Evolutionary conservation across 1,140 invertebrate genomes (phyloP), one percentile per base, ranked within the genome.

Genomic region (Drosophila oshimai): DNA sequence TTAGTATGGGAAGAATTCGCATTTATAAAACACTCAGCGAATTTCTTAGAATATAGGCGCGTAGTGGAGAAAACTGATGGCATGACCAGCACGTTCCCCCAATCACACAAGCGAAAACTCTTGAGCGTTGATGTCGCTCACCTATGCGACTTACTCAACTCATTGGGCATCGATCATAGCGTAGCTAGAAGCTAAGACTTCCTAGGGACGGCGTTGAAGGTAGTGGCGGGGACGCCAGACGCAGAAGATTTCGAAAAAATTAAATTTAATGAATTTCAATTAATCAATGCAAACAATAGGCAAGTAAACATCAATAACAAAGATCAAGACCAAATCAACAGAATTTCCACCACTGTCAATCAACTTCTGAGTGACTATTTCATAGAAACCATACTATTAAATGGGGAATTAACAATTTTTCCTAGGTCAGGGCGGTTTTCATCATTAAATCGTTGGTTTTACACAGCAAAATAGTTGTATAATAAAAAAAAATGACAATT

Each of bases 241-340:
- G 36, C 31, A n/a, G 31, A 13, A 2, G 46, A 36, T 49, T 49
- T 49, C 10, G 18, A 49, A 33, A 31, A 24, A 12, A 20, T 33
- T 20, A 36, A 13, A 13, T 24, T 24, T 6, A 37, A 10, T 7
- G 47, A 51, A 51, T 26, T 24, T 10, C 47, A 26, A 24, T 12
- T 37, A 6, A 51, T 37, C n/a, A 36, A 54, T 13, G 22, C 37
- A 29, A 41, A 44, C 26, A 31, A 54, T 44, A 42, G 39, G 17
- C 37, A 42, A 15, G 7, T 33, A 42, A 37, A 54, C 24, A 57
- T 17, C n/a, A 45, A 34, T 28, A 45, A n/a, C 22, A 45, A 44
- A 6, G 41, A 15, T 1, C 51, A 55, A 22, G 31, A 55, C 13
- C 41, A 36, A 34, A 42, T 55, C 9, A 55, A 55, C 26, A 26